phyloP scores from a whole-genome alignment of 2,888 invertebrate genomes.

The Pollenia amentaria region DNA sequence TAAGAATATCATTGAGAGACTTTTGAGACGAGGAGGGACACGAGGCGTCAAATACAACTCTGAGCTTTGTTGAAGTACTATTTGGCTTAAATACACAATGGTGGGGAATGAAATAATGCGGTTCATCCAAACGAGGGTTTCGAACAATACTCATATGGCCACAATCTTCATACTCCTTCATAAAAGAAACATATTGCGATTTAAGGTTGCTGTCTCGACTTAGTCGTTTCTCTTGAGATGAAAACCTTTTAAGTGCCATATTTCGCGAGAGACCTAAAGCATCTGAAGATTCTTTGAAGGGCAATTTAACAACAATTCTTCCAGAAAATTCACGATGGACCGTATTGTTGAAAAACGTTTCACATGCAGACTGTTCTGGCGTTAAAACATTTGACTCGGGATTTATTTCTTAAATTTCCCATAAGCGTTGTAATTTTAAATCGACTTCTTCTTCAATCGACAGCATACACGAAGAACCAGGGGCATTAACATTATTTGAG shows the following conservation, averaged over 20 bases:
- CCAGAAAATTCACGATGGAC: conserved; percentile 38
- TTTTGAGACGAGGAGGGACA: too few species aligned
- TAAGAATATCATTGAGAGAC: too few species aligned
- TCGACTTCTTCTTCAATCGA: conserved; percentile 39
- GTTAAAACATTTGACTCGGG: not conserved
- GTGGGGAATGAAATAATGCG: too few species aligned
- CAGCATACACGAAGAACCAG: too few species aligned
- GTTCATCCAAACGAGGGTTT: too few species aligned
- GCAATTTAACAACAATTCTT: conserved; percentile 63
- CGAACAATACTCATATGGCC: too few species aligned
- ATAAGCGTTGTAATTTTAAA: conserved; percentile 35
- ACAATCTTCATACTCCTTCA: conserved; percentile 35
- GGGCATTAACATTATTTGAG: not conserved
- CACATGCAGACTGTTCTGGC: conserved; percentile 50
- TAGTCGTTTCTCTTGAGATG: conserved; percentile 40
- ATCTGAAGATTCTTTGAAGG: conserved; percentile 40
- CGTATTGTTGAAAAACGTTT: conserved; percentile 37
- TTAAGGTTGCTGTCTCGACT: not conserved
- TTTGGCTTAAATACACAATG: too few species aligned
- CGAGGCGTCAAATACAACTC: too few species aligned
- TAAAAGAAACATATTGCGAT: conserved; percentile 39
- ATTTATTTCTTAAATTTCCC: conserved; percentile 33
- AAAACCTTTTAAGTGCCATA: too few species aligned
- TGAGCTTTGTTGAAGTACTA: too few species aligned
- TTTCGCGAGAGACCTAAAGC: conserved; percentile 33